phyloP scores from a whole-genome alignment of 2,888 invertebrate species.

The Pantelozetes paolii region DNA sequence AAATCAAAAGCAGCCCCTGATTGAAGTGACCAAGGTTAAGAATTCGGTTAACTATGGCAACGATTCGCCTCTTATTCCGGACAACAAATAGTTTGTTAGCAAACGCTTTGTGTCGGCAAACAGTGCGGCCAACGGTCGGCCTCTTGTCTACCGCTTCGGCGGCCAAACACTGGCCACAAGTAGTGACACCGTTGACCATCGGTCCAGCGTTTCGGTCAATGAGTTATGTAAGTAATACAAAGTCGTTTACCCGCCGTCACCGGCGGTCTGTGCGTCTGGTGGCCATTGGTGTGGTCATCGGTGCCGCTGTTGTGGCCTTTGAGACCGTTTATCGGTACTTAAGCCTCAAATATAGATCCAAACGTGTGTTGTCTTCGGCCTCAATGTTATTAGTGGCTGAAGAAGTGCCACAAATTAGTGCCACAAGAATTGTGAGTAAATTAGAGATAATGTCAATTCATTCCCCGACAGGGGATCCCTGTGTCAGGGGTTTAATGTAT shows the following conservation, averaged over 20 bases:
- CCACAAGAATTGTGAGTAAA: slow-evolving; percentile 29
- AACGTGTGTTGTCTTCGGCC: slow-evolving; percentile 7
- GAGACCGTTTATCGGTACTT: background rate
- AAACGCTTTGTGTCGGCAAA: background rate
- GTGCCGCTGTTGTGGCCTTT: background rate
- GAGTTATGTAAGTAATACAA: slow-evolving; percentile 31
- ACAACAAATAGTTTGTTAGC: background rate
- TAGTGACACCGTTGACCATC: background rate
- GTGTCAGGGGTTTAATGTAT: background rate
- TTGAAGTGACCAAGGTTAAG: no score
- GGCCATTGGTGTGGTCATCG: slow-evolving; percentile 19
- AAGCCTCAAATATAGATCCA: background rate
- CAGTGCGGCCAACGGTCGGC: background rate
- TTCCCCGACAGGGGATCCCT: background rate
- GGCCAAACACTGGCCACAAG: background rate
- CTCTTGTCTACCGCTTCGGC: background rate
- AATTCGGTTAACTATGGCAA: no score
- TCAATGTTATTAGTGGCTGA: background rate
- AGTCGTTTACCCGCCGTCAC: background rate
- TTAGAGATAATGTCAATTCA: background rate
- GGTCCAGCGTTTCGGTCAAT: background rate
- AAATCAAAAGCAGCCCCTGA: no score
- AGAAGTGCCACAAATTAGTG: slow-evolving; percentile 21
- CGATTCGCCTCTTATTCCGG: slow-evolving; percentile 7
- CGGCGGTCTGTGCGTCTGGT: background rate